Percentiles rank a stretch among this genome's conserved stretches.
These are phyloP conservation scores for Orgyia antiqua DNA, from an alignment of 2,888 invertebrate genomes.

Conservation along the genomic window DNA sequence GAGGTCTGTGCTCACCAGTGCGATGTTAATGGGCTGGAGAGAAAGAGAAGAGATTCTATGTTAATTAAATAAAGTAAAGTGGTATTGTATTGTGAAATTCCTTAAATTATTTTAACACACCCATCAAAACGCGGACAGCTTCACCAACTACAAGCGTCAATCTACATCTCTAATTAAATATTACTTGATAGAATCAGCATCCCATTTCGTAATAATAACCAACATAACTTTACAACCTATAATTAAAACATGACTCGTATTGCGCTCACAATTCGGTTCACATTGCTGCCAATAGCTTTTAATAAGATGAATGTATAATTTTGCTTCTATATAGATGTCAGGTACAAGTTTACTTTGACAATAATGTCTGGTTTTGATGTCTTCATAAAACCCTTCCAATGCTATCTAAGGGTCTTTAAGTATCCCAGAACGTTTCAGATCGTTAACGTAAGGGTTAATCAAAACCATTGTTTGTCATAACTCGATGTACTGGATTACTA, in stretches of 20 bases:
- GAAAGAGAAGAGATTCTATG: no score
- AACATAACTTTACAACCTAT: slow-evolving; percentile 4
- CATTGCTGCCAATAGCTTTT: slow-evolving; percentile 16
- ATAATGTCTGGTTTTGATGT: slow-evolving; percentile 54
- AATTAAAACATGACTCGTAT: slow-evolving; percentile 5
- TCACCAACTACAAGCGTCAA: slow-evolving; percentile 1
- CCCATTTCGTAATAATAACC: slow-evolving; percentile 16
- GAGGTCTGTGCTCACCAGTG: no score
- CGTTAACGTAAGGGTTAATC: slow-evolving; percentile 30
- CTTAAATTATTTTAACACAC: neutral
- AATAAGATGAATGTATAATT: slow-evolving; percentile 6
- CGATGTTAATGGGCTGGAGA: no score
- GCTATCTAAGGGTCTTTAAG: slow-evolving; percentile 30
- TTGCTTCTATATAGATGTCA: slow-evolving; percentile 40
- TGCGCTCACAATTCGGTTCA: slow-evolving; percentile 12
- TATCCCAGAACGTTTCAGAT: slow-evolving; percentile 18
- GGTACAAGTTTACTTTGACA: slow-evolving; percentile 48
- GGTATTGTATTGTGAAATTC: no score
- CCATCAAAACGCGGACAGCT: neutral
- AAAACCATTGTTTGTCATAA: slow-evolving; percentile 24
- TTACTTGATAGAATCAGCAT: slow-evolving; percentile 32
- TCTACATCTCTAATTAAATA: slow-evolving; percentile 32
- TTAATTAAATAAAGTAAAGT: no score
- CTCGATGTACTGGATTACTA: slow-evolving; percentile 3
- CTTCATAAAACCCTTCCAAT: slow-evolving; percentile 48